Evolutionary conservation across 1,140 invertebrate species (phyloP).

Genomic region (Latrodectus geometricus): DNA sequence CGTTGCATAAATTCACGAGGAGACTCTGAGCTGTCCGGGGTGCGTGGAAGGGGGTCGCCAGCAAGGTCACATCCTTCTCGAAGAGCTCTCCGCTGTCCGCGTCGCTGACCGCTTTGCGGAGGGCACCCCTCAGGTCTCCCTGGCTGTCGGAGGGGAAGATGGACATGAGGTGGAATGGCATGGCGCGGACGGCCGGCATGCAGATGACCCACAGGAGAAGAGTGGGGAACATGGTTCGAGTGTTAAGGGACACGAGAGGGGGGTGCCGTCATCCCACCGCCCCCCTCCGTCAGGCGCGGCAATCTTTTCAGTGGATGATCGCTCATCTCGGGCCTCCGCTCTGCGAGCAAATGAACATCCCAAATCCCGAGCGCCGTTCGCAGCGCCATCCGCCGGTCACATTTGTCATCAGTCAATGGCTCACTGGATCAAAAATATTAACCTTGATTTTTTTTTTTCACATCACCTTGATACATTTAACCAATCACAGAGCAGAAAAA

Average conservation of each 20-base stretch:
- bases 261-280: conserved; percentile 5
- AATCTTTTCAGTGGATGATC: not conserved
- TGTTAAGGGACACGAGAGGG: conserved; percentile 6
- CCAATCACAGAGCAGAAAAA: too few species aligned
- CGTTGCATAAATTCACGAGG: conserved; percentile 23
- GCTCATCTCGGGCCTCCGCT: too few species aligned
- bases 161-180: conserved; percentile 47
- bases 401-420: too few species aligned
- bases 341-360: too few species aligned
- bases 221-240: conserved; percentile 15
- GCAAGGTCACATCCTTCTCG: conserved; percentile 40
- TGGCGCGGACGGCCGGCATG: not conserved
- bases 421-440: too few species aligned
- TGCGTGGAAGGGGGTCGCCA: conserved; percentile 29
- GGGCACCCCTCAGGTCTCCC: conserved; percentile 8
- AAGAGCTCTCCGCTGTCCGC: conserved; percentile 22
- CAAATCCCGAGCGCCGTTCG: too few species aligned
- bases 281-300: conserved; percentile 4
- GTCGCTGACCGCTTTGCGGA: conserved; percentile 47
- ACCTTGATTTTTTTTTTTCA: too few species aligned
- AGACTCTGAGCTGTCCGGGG: conserved; percentile 3
- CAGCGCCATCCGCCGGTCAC: too few species aligned
- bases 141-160: conserved; percentile 20
- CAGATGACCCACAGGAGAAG: conserved; percentile 39
- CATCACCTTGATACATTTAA: too few species aligned